Conservation (phyloP, 2,888 invertebrate genomes). For the Drosophila sordidula region DNA sequence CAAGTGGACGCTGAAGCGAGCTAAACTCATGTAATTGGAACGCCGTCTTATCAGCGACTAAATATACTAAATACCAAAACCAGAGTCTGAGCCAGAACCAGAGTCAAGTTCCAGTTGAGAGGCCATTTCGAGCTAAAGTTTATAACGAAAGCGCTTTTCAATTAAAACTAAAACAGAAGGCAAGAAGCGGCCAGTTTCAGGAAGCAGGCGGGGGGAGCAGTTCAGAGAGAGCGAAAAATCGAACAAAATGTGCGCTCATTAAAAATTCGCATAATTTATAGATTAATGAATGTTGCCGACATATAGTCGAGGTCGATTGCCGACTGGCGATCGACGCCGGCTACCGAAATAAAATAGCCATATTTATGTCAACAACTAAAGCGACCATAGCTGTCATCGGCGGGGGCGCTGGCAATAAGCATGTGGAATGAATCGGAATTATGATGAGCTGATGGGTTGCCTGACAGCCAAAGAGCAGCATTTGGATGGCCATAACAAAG, state of each 20-base stretch:
- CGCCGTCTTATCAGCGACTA: constrained; percentile 70
- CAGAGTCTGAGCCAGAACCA: constrained; percentile 7
- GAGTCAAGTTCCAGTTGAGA: constrained; percentile 44
- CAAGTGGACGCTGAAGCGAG: constrained; percentile 56
- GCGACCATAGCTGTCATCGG: constrained; percentile 31
- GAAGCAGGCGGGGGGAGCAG: constrained; percentile 15
- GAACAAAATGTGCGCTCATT: constrained; percentile 81
- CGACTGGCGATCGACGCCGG: constrained; percentile 46
- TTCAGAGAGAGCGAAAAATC: constrained; percentile 63
- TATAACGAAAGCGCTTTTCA: constrained; percentile 79
- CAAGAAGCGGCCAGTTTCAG: constrained; percentile 34
- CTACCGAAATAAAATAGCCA: constrained; percentile 79
- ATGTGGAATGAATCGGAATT: constrained; percentile 38
- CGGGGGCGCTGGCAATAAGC: constrained; percentile 37
- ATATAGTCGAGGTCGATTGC: constrained; percentile 58
- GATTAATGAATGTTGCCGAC: constrained; percentile 79
- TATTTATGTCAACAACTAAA: constrained; percentile 61
- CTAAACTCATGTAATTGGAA: constrained; percentile 77
- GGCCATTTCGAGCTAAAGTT: constrained; percentile 68
- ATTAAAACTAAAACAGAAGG: constrained; percentile 72
- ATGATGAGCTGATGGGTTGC: constrained; percentile 46
- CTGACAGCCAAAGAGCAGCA: constrained; percentile 45
- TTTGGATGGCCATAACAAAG: constrained; percentile 65
- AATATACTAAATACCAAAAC: constrained; percentile 49
- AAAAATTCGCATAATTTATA: constrained; percentile 82